Evolutionary conservation across 1,140 invertebrate genomes (phyloP).

Genomic region (Anthonomus grandis): DNA sequence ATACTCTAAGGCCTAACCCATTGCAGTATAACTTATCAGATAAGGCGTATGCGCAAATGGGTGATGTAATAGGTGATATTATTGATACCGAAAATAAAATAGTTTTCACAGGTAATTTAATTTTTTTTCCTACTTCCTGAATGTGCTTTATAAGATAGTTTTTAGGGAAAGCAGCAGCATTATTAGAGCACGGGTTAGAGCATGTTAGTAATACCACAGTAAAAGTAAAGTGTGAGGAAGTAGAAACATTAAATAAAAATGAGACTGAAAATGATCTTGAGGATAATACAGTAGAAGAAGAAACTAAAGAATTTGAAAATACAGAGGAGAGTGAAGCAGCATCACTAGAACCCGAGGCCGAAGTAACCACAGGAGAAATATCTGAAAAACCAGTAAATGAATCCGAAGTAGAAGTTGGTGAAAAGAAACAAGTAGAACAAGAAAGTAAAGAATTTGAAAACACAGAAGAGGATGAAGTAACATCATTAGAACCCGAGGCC

Average conservation of each 20-base stretch:
- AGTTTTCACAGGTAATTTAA: conserved; percentile 38
- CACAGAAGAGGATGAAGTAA: neutral
- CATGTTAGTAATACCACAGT: conserved; percentile 5
- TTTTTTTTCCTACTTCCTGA: neutral
- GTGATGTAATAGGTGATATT: conserved; percentile 44
- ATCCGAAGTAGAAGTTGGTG: no score
- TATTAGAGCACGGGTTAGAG: conserved; percentile 10
- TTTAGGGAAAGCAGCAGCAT: conserved; percentile 10
- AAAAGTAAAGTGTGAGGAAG: conserved; percentile 1
- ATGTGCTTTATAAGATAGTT: neutral
- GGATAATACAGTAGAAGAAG: neutral
- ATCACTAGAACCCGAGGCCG: no score
- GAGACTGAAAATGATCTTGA: neutral
- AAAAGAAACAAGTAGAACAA: no score
- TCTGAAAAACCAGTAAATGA: no score
- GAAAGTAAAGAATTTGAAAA: neutral
- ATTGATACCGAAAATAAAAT: conserved; percentile 45
- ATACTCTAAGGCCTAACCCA: conserved; percentile 43
- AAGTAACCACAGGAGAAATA: no score
- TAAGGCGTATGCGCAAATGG: conserved; percentile 47
- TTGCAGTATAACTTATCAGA: conserved; percentile 49
- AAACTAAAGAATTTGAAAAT: neutral
- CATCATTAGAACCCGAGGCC: no score
- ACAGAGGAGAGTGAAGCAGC: no score
- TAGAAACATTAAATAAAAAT: neutral